phyloP scores from a whole-genome alignment of 2,113 vertebrate species.

The Ailuropoda melanoleuca region DNA sequence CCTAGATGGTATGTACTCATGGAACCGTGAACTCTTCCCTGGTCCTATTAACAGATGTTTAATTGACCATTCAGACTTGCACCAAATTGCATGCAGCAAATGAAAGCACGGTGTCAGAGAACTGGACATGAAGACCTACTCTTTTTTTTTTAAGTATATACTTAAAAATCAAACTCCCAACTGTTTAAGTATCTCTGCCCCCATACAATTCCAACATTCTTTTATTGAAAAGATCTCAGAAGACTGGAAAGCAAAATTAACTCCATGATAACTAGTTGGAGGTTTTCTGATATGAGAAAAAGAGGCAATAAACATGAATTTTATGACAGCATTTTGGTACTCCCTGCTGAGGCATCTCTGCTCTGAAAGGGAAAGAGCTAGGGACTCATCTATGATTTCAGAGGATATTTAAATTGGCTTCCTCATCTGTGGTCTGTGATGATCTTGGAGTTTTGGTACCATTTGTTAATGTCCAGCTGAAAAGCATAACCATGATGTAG shows the following conservation, averaged over 20 bases:
- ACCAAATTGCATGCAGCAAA: neutral
- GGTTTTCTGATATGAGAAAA: neutral
- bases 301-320: neutral
- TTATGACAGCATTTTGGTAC: neutral
- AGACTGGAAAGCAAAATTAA: neutral
- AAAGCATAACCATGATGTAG: neutral
- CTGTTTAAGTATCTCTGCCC: neutral
- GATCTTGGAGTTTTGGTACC: neutral
- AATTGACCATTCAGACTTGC: neutral
- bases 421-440: neutral
- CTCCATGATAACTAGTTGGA: neutral
- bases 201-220: neutral
- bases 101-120: neutral
- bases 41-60: slow-evolving; percentile 30
- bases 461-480: neutral
- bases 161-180: neutral
- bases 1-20: neutral
- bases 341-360: neutral
- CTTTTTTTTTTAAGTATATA: neutral
- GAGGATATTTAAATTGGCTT: neutral
- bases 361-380: neutral
- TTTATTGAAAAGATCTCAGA: neutral
- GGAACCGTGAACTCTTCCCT: neutral
- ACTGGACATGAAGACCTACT: neutral
- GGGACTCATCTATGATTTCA: neutral